A percentile compares a stretch with the other conserved stretches of the same genome.
Conservation (phyloP, 2,888 invertebrate genomes). For the Epinotia ramella region DNA sequence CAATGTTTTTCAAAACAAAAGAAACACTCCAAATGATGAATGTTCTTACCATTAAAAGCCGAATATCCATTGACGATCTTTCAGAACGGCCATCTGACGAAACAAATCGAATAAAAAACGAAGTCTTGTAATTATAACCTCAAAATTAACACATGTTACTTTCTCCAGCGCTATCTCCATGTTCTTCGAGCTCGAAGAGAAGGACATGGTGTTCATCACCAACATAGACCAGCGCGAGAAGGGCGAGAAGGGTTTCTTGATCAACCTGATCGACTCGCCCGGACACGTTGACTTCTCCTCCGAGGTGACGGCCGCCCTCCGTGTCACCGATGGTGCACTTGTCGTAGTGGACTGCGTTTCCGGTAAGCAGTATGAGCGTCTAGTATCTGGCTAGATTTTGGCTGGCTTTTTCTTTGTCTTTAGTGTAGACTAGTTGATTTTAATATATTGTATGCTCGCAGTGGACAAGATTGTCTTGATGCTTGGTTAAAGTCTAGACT, state of each 20-base stretch:
- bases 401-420: background rate
- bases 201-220: conserved; percentile 97
- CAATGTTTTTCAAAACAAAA: conserved; percentile 31
- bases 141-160: conserved; percentile 40
- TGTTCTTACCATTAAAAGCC: conserved; percentile 82
- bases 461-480: too few species aligned
- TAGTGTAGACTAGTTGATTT: too few species aligned
- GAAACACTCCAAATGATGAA: conserved; percentile 72
- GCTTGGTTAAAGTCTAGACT: too few species aligned
- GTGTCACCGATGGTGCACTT: conserved; percentile 99
- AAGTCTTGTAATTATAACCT: conserved; percentile 31
- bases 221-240: conserved; percentile 96
- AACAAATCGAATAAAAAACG: background rate
- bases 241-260: conserved; percentile 97
- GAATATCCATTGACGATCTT: conserved; percentile 74
- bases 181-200: conserved; percentile 98
- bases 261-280: conserved; percentile 99
- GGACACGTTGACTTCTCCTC: conserved; percentile 99
- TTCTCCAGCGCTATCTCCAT: conserved; percentile 97
- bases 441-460: too few species aligned
- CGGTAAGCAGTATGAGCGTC: conserved; percentile 85
- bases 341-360: conserved; percentile 99
- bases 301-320: conserved; percentile 99
- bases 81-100: conserved; percentile 86
- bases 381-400: background rate